phyloP scores from a whole-genome alignment of 2,113 vertebrate species.

The Myotis davidii region DNA sequence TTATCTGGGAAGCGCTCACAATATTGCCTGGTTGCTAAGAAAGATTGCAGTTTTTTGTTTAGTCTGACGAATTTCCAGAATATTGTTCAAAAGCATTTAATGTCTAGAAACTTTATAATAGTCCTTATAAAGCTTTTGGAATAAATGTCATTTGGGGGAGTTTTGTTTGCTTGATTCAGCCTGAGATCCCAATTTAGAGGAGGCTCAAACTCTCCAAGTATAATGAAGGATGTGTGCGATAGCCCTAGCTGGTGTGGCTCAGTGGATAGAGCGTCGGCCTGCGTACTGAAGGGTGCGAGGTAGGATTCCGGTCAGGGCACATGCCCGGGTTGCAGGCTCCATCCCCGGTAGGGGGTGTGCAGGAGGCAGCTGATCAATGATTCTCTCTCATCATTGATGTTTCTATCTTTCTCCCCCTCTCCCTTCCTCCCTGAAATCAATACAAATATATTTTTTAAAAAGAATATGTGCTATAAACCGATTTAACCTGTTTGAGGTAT shows the following conservation, averaged over 20 bases:
- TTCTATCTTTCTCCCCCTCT: too few relatives aligned
- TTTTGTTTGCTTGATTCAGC: constrained; percentile 14
- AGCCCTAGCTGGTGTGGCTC: too few relatives aligned
- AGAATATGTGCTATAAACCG: not conserved
- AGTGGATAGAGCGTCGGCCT: too few relatives aligned
- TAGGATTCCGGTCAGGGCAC: too few relatives aligned
- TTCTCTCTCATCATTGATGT: too few relatives aligned
- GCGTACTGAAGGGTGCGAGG: too few relatives aligned
- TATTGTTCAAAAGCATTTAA: constrained; percentile 32
- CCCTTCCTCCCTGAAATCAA: too few relatives aligned
- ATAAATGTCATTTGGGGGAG: not conserved
- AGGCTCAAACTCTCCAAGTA: constrained; percentile 8
- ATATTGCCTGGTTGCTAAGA: constrained; percentile 24
- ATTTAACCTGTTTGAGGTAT: not conserved
- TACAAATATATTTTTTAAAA: too few relatives aligned
- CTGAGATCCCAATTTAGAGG: not conserved
- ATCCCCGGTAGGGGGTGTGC: too few relatives aligned
- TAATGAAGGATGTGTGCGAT: not conserved
- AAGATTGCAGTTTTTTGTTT: constrained; percentile 17
- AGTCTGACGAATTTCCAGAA: not conserved
- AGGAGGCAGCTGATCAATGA: too few relatives aligned
- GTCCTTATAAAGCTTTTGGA: not conserved
- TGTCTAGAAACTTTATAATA: constrained; percentile 13
- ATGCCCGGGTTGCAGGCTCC: too few relatives aligned
- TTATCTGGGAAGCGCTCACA: not conserved